Base-by-base conservation (phyloP, 2,797 vertebrate species). In the Netta rufina region DNA sequence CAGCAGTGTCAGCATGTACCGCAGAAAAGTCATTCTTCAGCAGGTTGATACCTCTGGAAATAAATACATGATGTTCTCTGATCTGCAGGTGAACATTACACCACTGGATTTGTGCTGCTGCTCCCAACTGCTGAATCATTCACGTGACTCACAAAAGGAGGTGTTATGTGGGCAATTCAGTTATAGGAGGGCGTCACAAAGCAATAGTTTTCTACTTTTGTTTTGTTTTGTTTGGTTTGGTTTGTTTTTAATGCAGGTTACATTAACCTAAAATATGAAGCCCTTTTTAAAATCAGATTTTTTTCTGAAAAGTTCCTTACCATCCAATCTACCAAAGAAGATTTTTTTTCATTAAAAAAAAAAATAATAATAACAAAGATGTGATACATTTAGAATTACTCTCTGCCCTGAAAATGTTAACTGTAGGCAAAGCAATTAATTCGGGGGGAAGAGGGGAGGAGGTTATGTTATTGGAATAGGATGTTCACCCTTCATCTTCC, bases 361-460 rank as follows among this genome's bases (percentile, higher is more conserved):
- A 14, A 64, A 39, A 43, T 18, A 43, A 43, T 43, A 21, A 18
- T 20, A 64, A 15, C 39, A 65, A 43, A 43, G 28, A 64, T 58
- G 72, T 25, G 33, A 38, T 87, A 47, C 53, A 93, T 27, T 77
- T 39, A 80, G 62, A 92, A 95, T 93, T 83, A 96, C 53, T 92
- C 96, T 85, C 33, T 90, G 87, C 85, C 80, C 71, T 94, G 91
- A 95, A 95, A 90, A 92, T 92, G 32, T 87, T 82, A 92, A 85
- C 88, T 95, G 89, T 67, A 91, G 67, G 61, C 4, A 32, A 90
- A 81, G 30, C 2, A 70, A 96, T 86, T 91, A 77, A 95, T 62
- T 84, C 7, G 38, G 5, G 47, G 86, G 41, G 14, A 16, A 45
- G 64, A 38, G 53, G 7, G 47, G 51, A 86, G 41, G 14, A 22